Evolutionary conservation across 2,888 invertebrate species (phyloP), one percentile per base, ranked within the genome.

Genomic region (Camptogramma bilineatum): DNA sequence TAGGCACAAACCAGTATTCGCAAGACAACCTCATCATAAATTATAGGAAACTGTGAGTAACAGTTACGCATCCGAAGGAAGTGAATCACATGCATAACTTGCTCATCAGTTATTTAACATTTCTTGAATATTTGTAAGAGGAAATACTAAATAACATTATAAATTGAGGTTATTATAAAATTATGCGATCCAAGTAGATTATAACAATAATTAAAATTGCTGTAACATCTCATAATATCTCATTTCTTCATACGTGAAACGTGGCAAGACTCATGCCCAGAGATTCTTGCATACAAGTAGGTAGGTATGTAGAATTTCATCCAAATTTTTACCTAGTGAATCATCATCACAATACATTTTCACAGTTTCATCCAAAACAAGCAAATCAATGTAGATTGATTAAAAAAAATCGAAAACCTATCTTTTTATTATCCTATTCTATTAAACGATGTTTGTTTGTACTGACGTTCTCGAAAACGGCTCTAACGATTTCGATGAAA

Each of bases 21-120:
- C 1, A 51, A 31, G 44, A 61, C 48, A 17, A 44, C 24, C 39
- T 48, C 51, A 47, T 76, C 72, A 69, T 78, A 76, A 39, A 73
- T 80, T 79, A 77, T 75, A 79, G 76, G 73, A 78, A 76, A 73
- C 70, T 74, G 64, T 85, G 85, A 85, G 80, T 86, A 84, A 73
- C 72, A 72, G 78, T 85, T 82, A 83, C 82, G 80, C 83, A 82
- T 74, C 59, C 55, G 71, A 72, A 78, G 83, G 85, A 85, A 82
- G 78, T 63, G 84, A 84, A 64, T 84, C 83, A 83, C 24, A 53
- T 63, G 56, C 68, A 67, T 62, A 70, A 73, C 64, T 64, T 64
- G 65, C 62, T 69, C 63, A 63, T 65, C 56, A 58, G 55, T 65
- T 65, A 67, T 69, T 51, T 69, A 47, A 18, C 16, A 54, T 64